phyloP scores from a whole-genome alignment of 2,888 invertebrate species.

The Buathra laborator region DNA sequence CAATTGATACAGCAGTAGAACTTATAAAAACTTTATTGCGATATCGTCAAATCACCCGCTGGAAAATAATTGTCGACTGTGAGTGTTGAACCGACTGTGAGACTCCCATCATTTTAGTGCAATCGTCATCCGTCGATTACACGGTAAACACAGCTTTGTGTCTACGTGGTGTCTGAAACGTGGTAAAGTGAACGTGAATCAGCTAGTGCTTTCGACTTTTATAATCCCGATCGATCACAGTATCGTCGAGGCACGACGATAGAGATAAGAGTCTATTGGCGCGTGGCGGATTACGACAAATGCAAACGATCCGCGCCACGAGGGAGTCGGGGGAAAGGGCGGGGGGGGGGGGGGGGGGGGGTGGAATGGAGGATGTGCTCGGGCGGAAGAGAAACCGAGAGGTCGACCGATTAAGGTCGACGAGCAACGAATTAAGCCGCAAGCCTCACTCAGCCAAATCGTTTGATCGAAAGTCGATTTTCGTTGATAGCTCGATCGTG shows the following conservation, averaged over 20 bases:
- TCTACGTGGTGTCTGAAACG: neutral
- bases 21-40: neutral
- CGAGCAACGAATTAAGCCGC: slow-evolving; percentile 66
- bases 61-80: neutral
- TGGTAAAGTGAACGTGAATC: slow-evolving; percentile 35
- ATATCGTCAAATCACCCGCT: neutral
- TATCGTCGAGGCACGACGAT: slow-evolving; percentile 47
- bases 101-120: neutral
- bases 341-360: no score
- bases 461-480: slow-evolving; percentile 68
- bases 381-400: slow-evolving; percentile 53
- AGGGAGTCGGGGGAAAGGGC: slow-evolving; percentile 37
- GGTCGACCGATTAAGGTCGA: slow-evolving; percentile 68
- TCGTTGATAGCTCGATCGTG: slow-evolving; percentile 59
- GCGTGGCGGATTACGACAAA: slow-evolving; percentile 62
- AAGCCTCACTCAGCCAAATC: slow-evolving; percentile 64
- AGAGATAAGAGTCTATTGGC: slow-evolving; percentile 68
- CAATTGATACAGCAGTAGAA: neutral
- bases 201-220: slow-evolving; percentile 45
- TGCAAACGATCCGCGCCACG: slow-evolving; percentile 48
- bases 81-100: neutral
- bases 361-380: slow-evolving; percentile 56
- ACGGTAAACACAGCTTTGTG: neutral
- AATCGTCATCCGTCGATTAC: slow-evolving; percentile 1
- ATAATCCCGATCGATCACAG: slow-evolving; percentile 59